Evolutionary conservation across 2,888 invertebrate species (phyloP).

Genomic region (Yponomeuta sedellus): DNA sequence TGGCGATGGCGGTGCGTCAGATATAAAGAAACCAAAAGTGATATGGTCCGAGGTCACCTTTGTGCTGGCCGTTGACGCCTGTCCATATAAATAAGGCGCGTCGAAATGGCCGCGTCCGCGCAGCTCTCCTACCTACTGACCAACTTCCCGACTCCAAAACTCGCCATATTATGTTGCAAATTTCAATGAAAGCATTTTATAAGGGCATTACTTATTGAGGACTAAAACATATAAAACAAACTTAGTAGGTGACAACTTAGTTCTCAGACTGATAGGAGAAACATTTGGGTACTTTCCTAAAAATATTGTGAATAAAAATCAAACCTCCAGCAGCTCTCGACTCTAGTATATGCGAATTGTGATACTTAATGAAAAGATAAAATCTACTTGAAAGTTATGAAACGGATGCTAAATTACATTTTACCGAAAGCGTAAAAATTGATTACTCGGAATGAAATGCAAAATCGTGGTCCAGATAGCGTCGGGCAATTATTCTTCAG

Average conservation of each 20-base stretch:
- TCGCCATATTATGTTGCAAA: conserved; percentile 10
- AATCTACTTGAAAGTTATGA: conserved; percentile 6
- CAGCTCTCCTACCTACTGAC: not conserved
- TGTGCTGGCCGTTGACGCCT: conserved; percentile 32
- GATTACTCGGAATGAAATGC: conserved; percentile 46
- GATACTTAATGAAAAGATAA: not conserved
- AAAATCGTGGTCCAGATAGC: conserved; percentile 46
- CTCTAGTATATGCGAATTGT: not conserved
- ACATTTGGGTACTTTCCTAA: not conserved
- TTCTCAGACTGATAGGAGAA: too few species aligned
- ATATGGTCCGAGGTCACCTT: conserved; percentile 47
- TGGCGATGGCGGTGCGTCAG: conserved; percentile 17
- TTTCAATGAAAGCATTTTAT: conserved; percentile 7
- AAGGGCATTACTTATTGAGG: not conserved
- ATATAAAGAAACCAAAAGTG: conserved; percentile 45
- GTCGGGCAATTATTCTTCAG: conserved; percentile 45
- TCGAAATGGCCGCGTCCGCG: not conserved
- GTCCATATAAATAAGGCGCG: conserved; percentile 8
- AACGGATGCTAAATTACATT: conserved; percentile 16
- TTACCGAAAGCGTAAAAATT: conserved; percentile 43
- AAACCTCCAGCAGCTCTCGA: not conserved
- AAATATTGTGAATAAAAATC: not conserved
- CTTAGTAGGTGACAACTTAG: not conserved
- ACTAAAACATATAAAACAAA: conserved; percentile 3
- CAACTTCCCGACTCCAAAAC: conserved; percentile 13